Conservation (phyloP, 1,140 invertebrate species). For the Pogonomyrmex barbatus region DNA sequence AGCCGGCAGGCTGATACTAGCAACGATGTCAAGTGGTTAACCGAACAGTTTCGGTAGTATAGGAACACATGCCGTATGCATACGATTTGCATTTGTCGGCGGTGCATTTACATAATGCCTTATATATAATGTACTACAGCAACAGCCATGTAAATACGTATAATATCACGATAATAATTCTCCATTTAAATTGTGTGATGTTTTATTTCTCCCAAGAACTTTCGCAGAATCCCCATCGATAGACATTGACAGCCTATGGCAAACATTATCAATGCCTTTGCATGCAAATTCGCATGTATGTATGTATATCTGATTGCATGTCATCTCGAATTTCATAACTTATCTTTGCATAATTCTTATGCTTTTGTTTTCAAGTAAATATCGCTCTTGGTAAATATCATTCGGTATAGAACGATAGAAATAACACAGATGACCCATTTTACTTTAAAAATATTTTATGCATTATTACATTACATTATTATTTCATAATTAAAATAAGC, state of each 20-base stretch:
- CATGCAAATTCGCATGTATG: too few species aligned
- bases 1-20: neutral
- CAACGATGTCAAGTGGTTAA: conserved; percentile 42
- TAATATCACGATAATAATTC: conserved; percentile 29
- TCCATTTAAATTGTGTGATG: conserved; percentile 12
- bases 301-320: neutral
- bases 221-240: neutral
- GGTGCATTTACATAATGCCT: conserved; percentile 65
- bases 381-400: neutral
- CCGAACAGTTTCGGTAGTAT: conserved; percentile 38
- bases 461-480: neutral
- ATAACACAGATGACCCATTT: neutral
- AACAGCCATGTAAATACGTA: conserved; percentile 17
- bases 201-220: conserved; percentile 26
- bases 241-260: conserved; percentile 12
- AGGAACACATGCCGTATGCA: conserved; percentile 35
- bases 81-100: conserved; percentile 59
- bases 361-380: neutral
- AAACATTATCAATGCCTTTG: neutral
- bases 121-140: conserved; percentile 56
- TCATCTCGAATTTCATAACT: neutral
- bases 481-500: neutral
- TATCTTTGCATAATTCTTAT: neutral
- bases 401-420: neutral
- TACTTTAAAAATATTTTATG: neutral